Conservation (phyloP, 2,797 vertebrate species). For the Tragelaphus oryx region DNA sequence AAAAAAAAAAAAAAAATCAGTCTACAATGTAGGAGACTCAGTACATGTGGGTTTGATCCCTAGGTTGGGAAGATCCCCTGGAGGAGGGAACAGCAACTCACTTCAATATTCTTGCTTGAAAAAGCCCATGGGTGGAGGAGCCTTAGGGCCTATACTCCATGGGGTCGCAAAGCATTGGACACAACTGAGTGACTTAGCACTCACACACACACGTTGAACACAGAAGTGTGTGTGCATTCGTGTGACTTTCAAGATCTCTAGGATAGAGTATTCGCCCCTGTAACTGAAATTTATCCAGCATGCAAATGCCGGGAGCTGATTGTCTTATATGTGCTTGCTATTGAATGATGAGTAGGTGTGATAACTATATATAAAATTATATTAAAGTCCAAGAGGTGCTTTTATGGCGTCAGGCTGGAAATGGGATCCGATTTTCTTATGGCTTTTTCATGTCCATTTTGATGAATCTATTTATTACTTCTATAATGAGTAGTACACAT, state of each 20-base stretch:
- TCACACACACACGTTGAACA: not conserved
- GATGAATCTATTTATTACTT: conserved; percentile 95
- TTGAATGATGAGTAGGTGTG: conserved; percentile 51
- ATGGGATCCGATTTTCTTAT: conserved; percentile 81
- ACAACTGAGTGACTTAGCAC: not conserved
- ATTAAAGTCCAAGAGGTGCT: conserved; percentile 61
- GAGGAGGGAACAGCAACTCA: not conserved
- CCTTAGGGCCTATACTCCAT: not conserved
- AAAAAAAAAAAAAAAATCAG: not conserved
- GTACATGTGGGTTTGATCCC: not conserved
- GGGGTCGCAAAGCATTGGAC: rapidly evolving
- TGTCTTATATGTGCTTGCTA: conserved; percentile 21
- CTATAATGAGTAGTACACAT: conserved; percentile 90
- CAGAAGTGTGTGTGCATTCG: not conserved
- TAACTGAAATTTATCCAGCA: conserved; percentile 11
- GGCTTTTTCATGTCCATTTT: conserved; percentile 87
- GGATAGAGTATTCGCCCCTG: not conserved
- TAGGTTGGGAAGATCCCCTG: not conserved
- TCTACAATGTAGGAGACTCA: not conserved
- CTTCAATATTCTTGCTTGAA: not conserved
- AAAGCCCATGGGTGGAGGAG: not conserved
- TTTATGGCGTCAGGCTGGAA: conserved; percentile 78
- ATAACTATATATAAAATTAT: conserved; percentile 62
- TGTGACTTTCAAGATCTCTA: not conserved
- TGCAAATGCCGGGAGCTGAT: not conserved